Evolutionary conservation across 2,113 vertebrate species (phyloP), one percentile per base, ranked within the genome.

Genomic region (Tragelaphus scriptus): DNA sequence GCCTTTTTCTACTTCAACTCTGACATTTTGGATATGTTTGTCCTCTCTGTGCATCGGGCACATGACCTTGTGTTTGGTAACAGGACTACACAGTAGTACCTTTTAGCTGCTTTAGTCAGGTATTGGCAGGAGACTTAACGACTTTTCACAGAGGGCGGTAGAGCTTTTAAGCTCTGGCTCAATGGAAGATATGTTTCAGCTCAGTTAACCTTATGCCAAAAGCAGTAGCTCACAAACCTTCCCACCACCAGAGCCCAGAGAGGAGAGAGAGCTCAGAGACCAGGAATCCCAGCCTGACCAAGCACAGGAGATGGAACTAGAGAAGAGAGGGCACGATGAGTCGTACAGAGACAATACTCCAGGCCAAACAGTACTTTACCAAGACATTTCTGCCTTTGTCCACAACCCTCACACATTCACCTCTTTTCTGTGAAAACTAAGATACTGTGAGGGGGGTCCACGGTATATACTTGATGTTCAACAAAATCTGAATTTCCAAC

Each of bases 361-460:
- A 6, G 3, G 8, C 25, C 32, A 85, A 85, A 61, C 4, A 3
- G 17, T 47, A 13, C 53, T 53, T 79, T 56, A 44, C 44, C 53
- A 51, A 89, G 75, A 36, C 2, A 5, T 40, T 81, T 68, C 75
- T 47, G 17, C n/a, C 85, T 90, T 12, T 44, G 4, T 84, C 85
- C 4, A 5, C 19, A 17, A 16, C 59, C 17, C 28, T 84, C 65
- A 65, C 23, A 40, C 2, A 4, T 53, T 80, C 16, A 13, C 44
- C 77, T 86, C 36, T 56, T 95, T 96, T 32, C 97, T 85, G 30
- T 79, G 82, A 94, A 95, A 93, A 61, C 71, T 9, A 65, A 93
- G 25, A 55, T n/a, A 32, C 36, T 13, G 1, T 26, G 53, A 95
- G 21, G 6, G 19, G 23, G 63, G 19, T 88, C 11, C 23, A 63